Evolutionary conservation across 2,888 invertebrate genomes (phyloP).

Genomic region (Fragum sueziense): DNA sequence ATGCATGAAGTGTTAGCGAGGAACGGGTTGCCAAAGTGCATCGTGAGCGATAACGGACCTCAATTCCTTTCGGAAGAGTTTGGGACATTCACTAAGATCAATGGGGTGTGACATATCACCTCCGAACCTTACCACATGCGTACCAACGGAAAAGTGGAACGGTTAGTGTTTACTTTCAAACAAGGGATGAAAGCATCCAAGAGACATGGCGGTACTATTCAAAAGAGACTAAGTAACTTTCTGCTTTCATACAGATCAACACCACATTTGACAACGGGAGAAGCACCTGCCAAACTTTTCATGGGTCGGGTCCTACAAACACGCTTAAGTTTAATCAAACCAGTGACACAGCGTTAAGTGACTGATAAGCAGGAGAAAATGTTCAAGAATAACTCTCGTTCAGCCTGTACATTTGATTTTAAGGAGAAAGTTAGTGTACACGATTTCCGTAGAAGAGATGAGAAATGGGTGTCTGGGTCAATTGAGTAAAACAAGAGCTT

Average conservation of each 20-base stretch:
- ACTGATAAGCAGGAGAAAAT: too few species aligned
- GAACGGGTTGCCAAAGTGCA: constrained; percentile 29
- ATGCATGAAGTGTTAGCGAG: constrained; percentile 53
- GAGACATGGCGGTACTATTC: neutral
- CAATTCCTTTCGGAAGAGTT: neutral
- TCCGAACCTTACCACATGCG: neutral
- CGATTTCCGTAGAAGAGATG: too few species aligned
- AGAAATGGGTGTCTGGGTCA: too few species aligned
- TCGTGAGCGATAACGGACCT: neutral
- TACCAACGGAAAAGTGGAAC: constrained; percentile 7
- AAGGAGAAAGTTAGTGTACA: too few species aligned
- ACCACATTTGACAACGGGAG: neutral
- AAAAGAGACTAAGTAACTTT: neutral
- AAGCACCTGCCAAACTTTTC: neutral
- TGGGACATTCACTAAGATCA: neutral
- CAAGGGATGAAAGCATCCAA: neutral
- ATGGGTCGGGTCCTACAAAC: neutral
- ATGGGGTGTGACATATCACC: neutral
- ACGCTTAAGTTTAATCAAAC: neutral
- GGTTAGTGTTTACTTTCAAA: neutral
- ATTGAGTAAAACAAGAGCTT: too few species aligned
- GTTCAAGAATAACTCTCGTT: too few species aligned
- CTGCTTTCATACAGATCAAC: neutral
- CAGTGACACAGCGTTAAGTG: too few species aligned
- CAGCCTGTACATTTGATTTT: too few species aligned